Evolutionary conservation across 2,888 invertebrate genomes (phyloP).

Genomic region (Agonopterix heracliana): DNA sequence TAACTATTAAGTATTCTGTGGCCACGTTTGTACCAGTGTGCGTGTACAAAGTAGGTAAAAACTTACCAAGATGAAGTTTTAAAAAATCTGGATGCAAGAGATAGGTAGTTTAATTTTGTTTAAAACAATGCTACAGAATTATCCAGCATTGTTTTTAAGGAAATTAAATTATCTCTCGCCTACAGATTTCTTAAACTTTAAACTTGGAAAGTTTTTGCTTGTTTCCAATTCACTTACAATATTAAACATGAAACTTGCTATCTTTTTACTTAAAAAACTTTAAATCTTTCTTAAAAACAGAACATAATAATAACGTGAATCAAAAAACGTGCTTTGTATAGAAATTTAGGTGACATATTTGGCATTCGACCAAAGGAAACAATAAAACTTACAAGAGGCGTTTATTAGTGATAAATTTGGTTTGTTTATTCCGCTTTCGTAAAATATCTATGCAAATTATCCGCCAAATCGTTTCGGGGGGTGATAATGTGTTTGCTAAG

Average conservation of each 20-base stretch:
- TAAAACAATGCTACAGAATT: no score
- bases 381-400: conserved; percentile 27
- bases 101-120: no score
- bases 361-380: conserved; percentile 27
- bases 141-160: no score
- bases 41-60: no score
- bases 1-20: no score
- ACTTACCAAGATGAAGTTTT: no score
- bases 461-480: conserved; percentile 12
- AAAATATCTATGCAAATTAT: conserved; percentile 30
- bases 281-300: background rate
- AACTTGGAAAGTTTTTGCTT: background rate
- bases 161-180: no score
- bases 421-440: conserved; percentile 23
- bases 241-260: background rate
- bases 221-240: background rate
- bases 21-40: no score
- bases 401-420: conserved; percentile 23
- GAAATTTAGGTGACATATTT: conserved; percentile 32
- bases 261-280: no score
- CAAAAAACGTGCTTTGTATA: conserved; percentile 27
- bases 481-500: conserved; percentile 6
- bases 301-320: conserved; percentile 26
- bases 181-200: background rate
- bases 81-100: no score